Evolutionary conservation across 2,888 invertebrate genomes (phyloP), one percentile per base, ranked within the genome.

Genomic region (Drosophila fulvimacula): DNA sequence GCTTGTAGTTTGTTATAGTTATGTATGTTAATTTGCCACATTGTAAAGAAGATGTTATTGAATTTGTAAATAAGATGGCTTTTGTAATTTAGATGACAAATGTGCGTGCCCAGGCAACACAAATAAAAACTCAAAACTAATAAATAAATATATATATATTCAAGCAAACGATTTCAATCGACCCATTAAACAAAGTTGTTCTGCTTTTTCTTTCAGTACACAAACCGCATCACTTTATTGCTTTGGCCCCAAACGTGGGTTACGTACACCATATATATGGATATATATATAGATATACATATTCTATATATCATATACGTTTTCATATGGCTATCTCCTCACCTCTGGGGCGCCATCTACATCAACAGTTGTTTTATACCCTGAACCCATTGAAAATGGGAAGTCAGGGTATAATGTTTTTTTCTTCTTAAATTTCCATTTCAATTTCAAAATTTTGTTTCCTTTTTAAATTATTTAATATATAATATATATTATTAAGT

Each of bases 31-130:
- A 65, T 87, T 86, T 87, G 84, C 76, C 69, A 53, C 71, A 57
- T 73, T 77, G 68, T 73, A 70, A 74, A 34, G 21, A 52, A 15
- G n/a, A 36, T 21, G 51, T 46, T 62, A 57, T 30, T 46, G 27
- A 75, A 63, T 62, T 58, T 77, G 72, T 77, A 74, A 71, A 81
- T 74, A 72, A 63, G 78, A 77, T 65, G 58, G 85, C 78, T 82
- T 85, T 82, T 82, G 71, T 84, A 84, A 82, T 73, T 68, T 82
- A 82, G 82, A 78, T 48, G 59, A 59, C 71, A 72, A 79, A 79
- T 69, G 66, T 55, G 76, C 76, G 83, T n/a, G n/a, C n/a, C n/a
- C n/a, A n/a, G n/a, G n/a, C n/a, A 81, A 63, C 61, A 72, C 30
- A 68, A 69, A 38, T 59, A 56, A 69, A 48, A 55, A 62, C 32